Base-by-base conservation (phyloP, 2,888 invertebrate species). In the Tachina fera region DNA sequence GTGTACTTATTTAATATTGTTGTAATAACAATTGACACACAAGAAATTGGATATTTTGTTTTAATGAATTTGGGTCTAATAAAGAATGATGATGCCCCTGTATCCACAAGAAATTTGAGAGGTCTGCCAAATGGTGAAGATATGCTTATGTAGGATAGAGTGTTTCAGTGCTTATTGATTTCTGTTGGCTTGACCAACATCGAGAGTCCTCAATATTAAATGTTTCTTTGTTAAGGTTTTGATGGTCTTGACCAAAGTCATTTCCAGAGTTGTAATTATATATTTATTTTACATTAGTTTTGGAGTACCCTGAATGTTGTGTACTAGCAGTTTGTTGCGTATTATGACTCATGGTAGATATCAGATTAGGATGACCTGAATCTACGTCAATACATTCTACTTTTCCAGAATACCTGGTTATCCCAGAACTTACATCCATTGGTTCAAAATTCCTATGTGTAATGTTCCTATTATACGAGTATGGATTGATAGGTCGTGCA, bases 21-120 rank as follows among this genome's bases (percentile, higher is more conserved):
- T 67, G 49, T 22, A n/a, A 67, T 67, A 16, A 45, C 31, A 49
- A 67, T 49, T 6, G 67, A 49, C 14, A 49, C 14, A 43, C 67
- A 67, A n/a, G 43, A 6, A 16, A 56, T 56, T 53, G 53, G 68
- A 41, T 70, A 3, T 39, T n/a, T 19, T 70, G 31, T 31, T 11
- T 70, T 39, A 9, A 70, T 39, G 31, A 53, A 51, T 71, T 83
- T 41, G 10, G 76, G 76, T 39, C 70, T 76, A 11, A 83, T 63
- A 60, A 77, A 83, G 9, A 77, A 83, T n/a, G 58, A 51, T 31
- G 75, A 79, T 31, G 75, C 75, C 1, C 79, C 81, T 14, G 84
- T 85, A 19, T 81, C 74, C n/a, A 86, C 68, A 5, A 86, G 67
- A 31, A 83, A 79, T 39, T 74, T 82, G 10, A 86, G 61, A 22